These are phyloP conservation scores for Pyrochroa serraticornis DNA, from an alignment of 2,888 invertebrate genomes.

Conservation along the genomic window DNA sequence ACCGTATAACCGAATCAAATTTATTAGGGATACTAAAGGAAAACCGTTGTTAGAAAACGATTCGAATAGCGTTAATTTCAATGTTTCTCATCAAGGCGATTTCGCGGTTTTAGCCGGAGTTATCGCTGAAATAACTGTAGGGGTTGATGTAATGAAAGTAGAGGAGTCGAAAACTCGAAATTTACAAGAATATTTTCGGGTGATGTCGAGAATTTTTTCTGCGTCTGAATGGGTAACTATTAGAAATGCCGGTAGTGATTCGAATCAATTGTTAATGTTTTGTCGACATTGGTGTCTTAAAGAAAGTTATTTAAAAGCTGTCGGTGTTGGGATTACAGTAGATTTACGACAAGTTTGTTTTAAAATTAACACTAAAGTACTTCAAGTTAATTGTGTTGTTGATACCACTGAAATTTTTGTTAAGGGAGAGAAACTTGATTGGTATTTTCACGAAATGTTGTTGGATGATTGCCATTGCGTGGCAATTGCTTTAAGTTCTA, in stretches of 20 bases:
- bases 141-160: slow-evolving; percentile 90
- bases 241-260: slow-evolving; percentile 61
- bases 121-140: slow-evolving; percentile 60
- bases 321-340: slow-evolving; percentile 82
- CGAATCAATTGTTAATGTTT: slow-evolving; percentile 77
- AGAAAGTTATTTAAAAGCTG: slow-evolving; percentile 92
- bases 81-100: slow-evolving; percentile 91
- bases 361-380: slow-evolving; percentile 63
- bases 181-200: slow-evolving; percentile 80
- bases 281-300: slow-evolving; percentile 93
- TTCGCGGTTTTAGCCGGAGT: slow-evolving; percentile 83
- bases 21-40: slow-evolving; percentile 71
- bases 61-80: slow-evolving; percentile 64
- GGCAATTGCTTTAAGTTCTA: slow-evolving; percentile 69
- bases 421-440: slow-evolving; percentile 65
- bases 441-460: slow-evolving; percentile 85
- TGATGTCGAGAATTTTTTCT: slow-evolving; percentile 89
- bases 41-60: slow-evolving; percentile 67
- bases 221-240: slow-evolving; percentile 81
- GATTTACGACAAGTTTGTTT: slow-evolving; percentile 81
- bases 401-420: slow-evolving; percentile 72
- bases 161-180: slow-evolving; percentile 75
- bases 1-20: slow-evolving; percentile 70
- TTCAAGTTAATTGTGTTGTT: slow-evolving; percentile 59
- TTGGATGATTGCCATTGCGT: slow-evolving; percentile 79